A percentile compares a stretch with the other conserved stretches of the same genome.
phyloP scores from a whole-genome alignment of 2,797 vertebrate species.

The Chiloscyllium punctatum region DNA sequence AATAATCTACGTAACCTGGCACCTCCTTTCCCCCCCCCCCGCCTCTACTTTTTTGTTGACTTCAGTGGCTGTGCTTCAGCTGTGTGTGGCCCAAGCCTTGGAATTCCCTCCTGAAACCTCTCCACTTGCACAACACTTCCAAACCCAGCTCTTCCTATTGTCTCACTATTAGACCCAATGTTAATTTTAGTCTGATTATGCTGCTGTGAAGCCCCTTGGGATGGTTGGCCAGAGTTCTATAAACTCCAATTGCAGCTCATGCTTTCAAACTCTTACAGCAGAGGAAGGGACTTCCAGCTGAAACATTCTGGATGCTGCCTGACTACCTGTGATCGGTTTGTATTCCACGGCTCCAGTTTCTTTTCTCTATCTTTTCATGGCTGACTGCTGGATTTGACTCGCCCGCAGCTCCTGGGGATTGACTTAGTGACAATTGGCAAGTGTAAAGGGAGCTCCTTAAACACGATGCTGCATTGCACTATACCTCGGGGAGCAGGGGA shows the following conservation, averaged over 20 bases:
- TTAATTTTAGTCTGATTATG: not conserved
- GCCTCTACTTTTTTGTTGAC: not conserved
- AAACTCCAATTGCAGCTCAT: not conserved
- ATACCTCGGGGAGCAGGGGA: not conserved
- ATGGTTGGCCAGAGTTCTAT: not conserved
- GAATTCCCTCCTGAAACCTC: not conserved
- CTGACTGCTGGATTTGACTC: not conserved
- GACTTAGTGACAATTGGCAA: not conserved
- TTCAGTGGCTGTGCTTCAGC: not conserved
- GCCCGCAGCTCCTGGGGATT: not conserved
- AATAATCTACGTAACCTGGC: too few species aligned
- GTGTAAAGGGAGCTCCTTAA: not conserved
- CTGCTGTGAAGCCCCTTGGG: not conserved
- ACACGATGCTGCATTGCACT: not conserved
- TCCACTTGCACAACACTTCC: not conserved
- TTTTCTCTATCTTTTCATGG: too few species aligned
- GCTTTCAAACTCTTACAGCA: not conserved
- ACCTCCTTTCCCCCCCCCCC: not conserved
- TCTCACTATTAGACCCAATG: not conserved
- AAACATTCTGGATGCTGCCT: not conserved
- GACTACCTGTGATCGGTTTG: not conserved
- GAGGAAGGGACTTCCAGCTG: not conserved
- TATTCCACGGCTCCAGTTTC: not conserved
- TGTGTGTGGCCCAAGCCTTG: not conserved
- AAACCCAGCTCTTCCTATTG: not conserved